These are phyloP conservation scores for Steromphala cineraria DNA, from an alignment of 2,888 invertebrate genomes.

Conservation along the genomic window DNA sequence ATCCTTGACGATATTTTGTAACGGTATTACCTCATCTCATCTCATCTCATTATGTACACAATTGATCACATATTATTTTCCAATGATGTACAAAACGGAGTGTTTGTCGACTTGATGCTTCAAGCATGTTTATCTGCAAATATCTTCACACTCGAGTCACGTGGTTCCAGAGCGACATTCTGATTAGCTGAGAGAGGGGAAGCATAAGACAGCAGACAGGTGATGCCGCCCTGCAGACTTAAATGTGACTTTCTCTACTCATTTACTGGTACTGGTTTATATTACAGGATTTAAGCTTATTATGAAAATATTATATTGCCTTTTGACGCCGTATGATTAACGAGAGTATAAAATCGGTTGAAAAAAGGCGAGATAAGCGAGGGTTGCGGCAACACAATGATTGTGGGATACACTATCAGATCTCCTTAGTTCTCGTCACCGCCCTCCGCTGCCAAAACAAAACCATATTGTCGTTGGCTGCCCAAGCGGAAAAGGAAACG, in stretches of 20 bases:
- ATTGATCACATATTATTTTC: too few species aligned
- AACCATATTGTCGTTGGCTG: constrained; percentile 9
- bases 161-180: too few species aligned
- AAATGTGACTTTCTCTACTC: too few species aligned
- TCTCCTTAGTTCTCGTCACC: constrained; percentile 1
- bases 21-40: too few species aligned
- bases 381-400: background rate
- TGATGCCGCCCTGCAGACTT: background rate
- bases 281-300: background rate
- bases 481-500: constrained; percentile 9
- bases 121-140: too few species aligned
- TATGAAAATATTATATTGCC: background rate
- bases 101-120: too few species aligned
- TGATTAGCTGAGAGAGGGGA: too few species aligned
- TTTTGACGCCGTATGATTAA: constrained; percentile 3
- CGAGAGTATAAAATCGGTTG: background rate
- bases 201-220: background rate
- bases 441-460: background rate
- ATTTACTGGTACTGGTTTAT: background rate
- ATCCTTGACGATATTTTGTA: too few species aligned
- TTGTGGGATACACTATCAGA: constrained; percentile 10
- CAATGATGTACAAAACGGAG: too few species aligned
- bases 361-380: background rate
- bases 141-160: too few species aligned
- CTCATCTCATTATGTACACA: too few species aligned